Evolutionary conservation across 2,797 vertebrate species (phyloP), one percentile per base, ranked within the genome.

Genomic region (Cacajao melanocephalus): DNA sequence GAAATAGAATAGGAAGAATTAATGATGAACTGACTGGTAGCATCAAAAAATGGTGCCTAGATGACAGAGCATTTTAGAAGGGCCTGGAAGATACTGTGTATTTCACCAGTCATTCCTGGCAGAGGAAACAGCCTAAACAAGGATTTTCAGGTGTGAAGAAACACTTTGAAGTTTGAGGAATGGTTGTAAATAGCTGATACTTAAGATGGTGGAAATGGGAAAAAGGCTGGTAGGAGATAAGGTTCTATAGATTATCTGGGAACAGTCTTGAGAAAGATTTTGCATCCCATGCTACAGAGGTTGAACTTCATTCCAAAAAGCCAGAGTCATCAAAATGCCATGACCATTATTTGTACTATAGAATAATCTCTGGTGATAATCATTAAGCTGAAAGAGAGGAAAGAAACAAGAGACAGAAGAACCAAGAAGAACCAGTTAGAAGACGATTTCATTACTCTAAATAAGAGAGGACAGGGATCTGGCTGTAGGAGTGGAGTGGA

Each of bases 351-450:
- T 92, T 95, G 92, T 94, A 64, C 81, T 96, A 88, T 85, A 83
- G 64, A 97, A 93, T 96, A 92, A 92, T 96, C 64, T 93, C 92
- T 90, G 58, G 73, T 90, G 82, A 90, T 78, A 96, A 90, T 96
- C 94, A 97, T 87, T 96, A 96, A 85, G 78, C 88, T 90, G 90
- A 93, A 73, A 95, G 76, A 96, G 78, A 93, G 46, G 57, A 94
- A 96, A 61, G 67, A 97, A 86, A 97, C 70, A 88, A 96, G 88
- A 97, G 78, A 72, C 94, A 94, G 81, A 96, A 96, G 92, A 93
- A 67, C 57, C 12, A 95, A 94, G 81, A 96, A 96, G 92, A 93
- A 67, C 57, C 12, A 95, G 79, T 96, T 97, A 93, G 80, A 83
- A 94, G 90, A 50, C 11, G 24, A 93, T 85, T 88, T 64, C 64